phyloP scores from a whole-genome alignment of 2,797 vertebrate genomes.

The Naso thynnoides region DNA sequence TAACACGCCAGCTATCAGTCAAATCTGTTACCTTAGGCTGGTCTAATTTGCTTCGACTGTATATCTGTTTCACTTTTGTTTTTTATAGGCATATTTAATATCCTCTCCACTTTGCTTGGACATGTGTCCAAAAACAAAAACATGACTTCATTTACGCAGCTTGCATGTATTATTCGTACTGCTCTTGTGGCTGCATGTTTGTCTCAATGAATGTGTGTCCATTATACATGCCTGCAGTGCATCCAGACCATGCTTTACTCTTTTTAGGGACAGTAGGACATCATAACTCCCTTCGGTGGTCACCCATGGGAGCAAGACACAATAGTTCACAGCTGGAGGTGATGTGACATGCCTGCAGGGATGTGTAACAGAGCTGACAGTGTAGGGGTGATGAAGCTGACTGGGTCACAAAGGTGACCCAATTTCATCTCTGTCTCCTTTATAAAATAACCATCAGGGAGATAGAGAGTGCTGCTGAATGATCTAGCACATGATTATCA shows the following conservation, averaged over 20 bases:
- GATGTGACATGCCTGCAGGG: slow-evolving; percentile 61
- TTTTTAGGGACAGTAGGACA: slow-evolving; percentile 41
- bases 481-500: slow-evolving; percentile 9
- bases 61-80: too few species aligned
- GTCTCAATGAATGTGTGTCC: background rate
- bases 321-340: slow-evolving; percentile 81
- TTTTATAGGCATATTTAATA: background rate
- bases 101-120: background rate
- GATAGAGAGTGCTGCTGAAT: slow-evolving; percentile 30
- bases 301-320: slow-evolving; percentile 76
- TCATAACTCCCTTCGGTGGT: slow-evolving; percentile 37
- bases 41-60: background rate
- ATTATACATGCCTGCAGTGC: slow-evolving; percentile 20
- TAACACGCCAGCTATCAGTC: too few species aligned
- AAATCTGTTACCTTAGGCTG: background rate
- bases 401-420: slow-evolving; percentile 76
- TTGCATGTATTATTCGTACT: background rate
- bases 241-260: background rate
- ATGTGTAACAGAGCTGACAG: slow-evolving; percentile 66
- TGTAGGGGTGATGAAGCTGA: slow-evolving; percentile 60
- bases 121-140: too few species aligned
- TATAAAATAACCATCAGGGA: slow-evolving; percentile 70
- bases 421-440: slow-evolving; percentile 72
- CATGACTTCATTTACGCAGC: background rate
- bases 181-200: background rate